phyloP scores from a whole-genome alignment of 2,888 invertebrate genomes.

The Strigamia transsilvanica region DNA sequence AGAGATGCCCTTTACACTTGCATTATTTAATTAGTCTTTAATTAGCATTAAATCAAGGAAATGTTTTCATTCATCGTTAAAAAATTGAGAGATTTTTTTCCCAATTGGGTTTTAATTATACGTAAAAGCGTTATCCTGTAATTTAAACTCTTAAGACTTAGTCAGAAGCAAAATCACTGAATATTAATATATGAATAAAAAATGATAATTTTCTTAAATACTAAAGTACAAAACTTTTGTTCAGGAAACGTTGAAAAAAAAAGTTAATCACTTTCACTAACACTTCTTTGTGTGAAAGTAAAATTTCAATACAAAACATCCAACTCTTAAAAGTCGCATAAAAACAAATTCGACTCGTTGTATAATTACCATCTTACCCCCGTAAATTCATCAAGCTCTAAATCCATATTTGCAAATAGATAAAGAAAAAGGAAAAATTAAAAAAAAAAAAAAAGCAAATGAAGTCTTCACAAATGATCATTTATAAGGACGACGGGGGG shows the following conservation, averaged over 20 bases:
- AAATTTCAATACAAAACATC: background rate
- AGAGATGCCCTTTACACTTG: background rate
- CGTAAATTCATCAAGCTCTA: conserved; percentile 30
- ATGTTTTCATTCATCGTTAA: background rate
- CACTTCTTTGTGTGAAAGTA: too few relatives aligned
- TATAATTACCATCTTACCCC: background rate
- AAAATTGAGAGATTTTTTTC: background rate
- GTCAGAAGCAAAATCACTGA: too few relatives aligned
- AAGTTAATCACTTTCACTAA: too few relatives aligned
- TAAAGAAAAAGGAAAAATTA: conserved; percentile 21
- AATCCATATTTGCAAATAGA: conserved; percentile 44
- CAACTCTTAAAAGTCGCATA: background rate
- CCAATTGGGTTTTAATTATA: background rate
- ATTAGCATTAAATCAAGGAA: background rate
- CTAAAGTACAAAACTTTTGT: too few relatives aligned
- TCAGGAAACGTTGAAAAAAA: too few relatives aligned
- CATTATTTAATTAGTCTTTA: conserved; percentile 1
- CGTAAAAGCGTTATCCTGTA: too few relatives aligned
- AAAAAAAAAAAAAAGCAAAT: conserved; percentile 17
- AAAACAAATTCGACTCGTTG: background rate
- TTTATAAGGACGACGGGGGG: conserved; percentile 31
- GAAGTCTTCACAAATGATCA: conserved; percentile 44
- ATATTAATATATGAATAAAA: too few relatives aligned
- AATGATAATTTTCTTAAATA: too few relatives aligned
- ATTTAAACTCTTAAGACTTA: too few relatives aligned